Percentiles rank a stretch among this genome's conserved stretches.
Conservation (phyloP, 2,888 invertebrate species). For the Dendrolimus pini region DNA sequence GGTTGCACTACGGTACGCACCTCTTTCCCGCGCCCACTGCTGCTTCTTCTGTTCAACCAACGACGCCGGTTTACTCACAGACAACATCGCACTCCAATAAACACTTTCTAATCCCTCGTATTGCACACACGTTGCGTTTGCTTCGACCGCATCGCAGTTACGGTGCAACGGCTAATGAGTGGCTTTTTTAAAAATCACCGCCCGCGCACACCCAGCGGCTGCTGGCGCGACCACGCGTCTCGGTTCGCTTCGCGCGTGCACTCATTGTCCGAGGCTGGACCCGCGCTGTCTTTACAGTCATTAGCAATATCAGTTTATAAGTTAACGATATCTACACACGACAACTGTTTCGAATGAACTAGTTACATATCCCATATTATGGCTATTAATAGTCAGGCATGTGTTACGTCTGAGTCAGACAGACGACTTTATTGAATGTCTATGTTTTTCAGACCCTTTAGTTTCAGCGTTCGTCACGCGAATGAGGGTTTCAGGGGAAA, state of each 20-base stretch:
- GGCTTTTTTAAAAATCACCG: slow-evolving; percentile 58
- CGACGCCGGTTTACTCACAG: slow-evolving; percentile 74
- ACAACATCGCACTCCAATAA: slow-evolving; percentile 67
- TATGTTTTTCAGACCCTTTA: slow-evolving; percentile 45
- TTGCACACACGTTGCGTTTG: slow-evolving; percentile 61
- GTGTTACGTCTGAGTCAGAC: slow-evolving; percentile 16
- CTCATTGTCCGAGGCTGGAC: slow-evolving; percentile 61
- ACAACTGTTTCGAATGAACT: slow-evolving; percentile 21
- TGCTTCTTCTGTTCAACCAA: slow-evolving; percentile 91
- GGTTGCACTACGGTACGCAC: slow-evolving; percentile 67
- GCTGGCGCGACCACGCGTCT: slow-evolving; percentile 42
- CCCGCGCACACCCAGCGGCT: slow-evolving; percentile 45
- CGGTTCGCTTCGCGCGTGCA: slow-evolving; percentile 65
- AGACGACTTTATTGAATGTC: slow-evolving; percentile 6
- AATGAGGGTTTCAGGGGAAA: slow-evolving; percentile 61
- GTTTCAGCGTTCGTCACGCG: slow-evolving; percentile 68
- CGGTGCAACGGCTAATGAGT: slow-evolving; percentile 68
- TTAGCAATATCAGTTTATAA: slow-evolving; percentile 28
- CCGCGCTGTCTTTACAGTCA: slow-evolving; percentile 23
- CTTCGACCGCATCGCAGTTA: slow-evolving; percentile 53
- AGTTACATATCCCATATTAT: slow-evolving; percentile 15
- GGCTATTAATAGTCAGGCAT: slow-evolving; percentile 3
- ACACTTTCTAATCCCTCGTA: slow-evolving; percentile 69
- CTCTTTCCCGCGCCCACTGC: slow-evolving; percentile 96
- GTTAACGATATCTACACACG: slow-evolving; percentile 29